Evolutionary conservation across 2,797 vertebrate species (phyloP).

Genomic region (Xerus rutilus): DNA sequence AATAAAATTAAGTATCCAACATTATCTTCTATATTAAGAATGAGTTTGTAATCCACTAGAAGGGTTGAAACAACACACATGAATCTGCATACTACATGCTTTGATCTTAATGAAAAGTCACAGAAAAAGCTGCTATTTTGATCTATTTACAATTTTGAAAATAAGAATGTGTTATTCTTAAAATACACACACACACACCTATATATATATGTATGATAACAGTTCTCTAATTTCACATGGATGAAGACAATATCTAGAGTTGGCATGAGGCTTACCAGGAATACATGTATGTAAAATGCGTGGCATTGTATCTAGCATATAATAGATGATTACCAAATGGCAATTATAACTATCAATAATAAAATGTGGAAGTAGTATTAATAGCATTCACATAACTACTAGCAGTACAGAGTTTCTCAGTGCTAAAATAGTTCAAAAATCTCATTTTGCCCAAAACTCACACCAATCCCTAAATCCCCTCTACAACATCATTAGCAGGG

Average conservation of each 20-base stretch:
- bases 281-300: neutral
- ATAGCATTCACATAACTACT: neutral
- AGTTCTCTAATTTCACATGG: neutral
- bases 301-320: neutral
- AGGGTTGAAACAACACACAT: neutral
- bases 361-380: conserved; percentile 16
- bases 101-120: neutral
- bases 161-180: neutral
- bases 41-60: neutral
- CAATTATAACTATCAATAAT: conserved; percentile 6
- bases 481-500: neutral
- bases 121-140: neutral
- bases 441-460: neutral
- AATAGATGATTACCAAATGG: neutral
- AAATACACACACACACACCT: too few relatives aligned
- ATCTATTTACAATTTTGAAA: neutral
- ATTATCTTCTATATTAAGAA: neutral
- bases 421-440: conserved; percentile 19
- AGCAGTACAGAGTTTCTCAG: neutral
- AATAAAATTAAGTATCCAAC: neutral
- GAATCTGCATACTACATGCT: neutral
- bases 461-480: neutral
- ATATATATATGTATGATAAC: neutral
- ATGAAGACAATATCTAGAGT: neutral
- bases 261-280: neutral